Base-by-base conservation (phyloP, 1,140 invertebrate genomes). In the Catajapyx aquilonaris region DNA sequence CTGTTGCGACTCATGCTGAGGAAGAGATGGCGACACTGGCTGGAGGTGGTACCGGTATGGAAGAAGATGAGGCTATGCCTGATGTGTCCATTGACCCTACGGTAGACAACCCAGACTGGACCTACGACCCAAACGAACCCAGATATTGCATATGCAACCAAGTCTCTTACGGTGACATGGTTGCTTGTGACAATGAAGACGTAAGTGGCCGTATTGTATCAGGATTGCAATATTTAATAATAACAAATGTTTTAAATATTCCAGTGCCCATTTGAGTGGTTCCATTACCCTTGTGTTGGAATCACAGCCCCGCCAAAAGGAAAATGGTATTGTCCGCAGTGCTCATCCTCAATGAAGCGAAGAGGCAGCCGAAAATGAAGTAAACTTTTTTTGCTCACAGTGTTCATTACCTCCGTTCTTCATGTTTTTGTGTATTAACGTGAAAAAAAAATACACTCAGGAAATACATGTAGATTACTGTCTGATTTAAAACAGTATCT, bases 151-250 rank as follows among this genome's bases (percentile, higher is more conserved):
- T 93, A 47, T 97, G 93, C 59, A 94, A 96, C 61, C 84, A 96
- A 61, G 86, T 96, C 20, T 93, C 87, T 1, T 97, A 95, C 55
- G 94, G 94, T 7, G 87, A 95, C 50, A 98, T 98, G 94, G 90
- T 98, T 36, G 91, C 88, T 37, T 97, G 94, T 64, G 93, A 97
- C 64, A 96, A 96, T 64, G 76, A 84, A 57, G 81, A 87, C 54
- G 81, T 86, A 61, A 74, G 68, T 62, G 40, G 43, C 4, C n/a
- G n/a, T n/a, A n/a, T n/a, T n/a, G n/a, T n/a, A n/a, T 18, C 4
- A 4, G 7, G n/a, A 23, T 38, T 28, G 34, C 9, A 13, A 9
- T 9, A 10, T n/a, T 5, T 22, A 16, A 19, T 18, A 11, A n/a
- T 43, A 11, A 16, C 28, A 11, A 32, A 18, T 38, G 30, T 7